Percentiles rank a stretch among this genome's conserved stretches.
Evolutionary conservation across 2,888 invertebrate species (phyloP).

Genomic region (Camptogramma bilineatum): DNA sequence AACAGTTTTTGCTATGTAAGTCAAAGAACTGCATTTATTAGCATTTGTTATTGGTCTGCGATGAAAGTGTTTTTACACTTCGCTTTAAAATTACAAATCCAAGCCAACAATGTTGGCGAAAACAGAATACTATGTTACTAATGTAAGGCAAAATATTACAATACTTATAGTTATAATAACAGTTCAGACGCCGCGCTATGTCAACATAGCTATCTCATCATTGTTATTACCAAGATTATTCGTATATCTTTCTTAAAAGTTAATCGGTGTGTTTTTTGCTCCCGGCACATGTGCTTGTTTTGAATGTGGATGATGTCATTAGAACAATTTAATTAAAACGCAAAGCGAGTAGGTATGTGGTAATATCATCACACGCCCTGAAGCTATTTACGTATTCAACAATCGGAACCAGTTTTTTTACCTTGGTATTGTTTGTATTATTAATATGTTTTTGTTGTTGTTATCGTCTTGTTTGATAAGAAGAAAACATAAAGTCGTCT

Average conservation of each 20-base stretch:
- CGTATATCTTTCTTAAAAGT: constrained; percentile 35
- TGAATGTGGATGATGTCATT: constrained; percentile 62
- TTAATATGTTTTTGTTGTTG: constrained; percentile 47
- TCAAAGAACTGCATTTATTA: constrained; percentile 2
- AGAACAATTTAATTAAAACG: constrained; percentile 44
- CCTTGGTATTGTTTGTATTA: constrained; percentile 50
- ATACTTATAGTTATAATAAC: constrained; percentile 22
- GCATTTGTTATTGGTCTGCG: background rate
- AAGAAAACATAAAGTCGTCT: constrained; percentile 15
- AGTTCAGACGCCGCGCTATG: constrained; percentile 41
- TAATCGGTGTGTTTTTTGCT: constrained; percentile 33
- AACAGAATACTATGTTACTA: constrained; percentile 18
- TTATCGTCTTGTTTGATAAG: constrained; percentile 34
- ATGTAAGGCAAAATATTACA: constrained; percentile 20
- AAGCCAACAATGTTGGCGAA: constrained; percentile 2
- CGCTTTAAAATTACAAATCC: background rate
- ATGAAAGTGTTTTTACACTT: background rate
- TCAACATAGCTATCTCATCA: constrained; percentile 47
- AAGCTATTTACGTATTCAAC: constrained; percentile 53
- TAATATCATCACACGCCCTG: constrained; percentile 22
- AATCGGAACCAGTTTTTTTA: constrained; percentile 57
- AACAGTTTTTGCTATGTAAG: constrained; percentile 6
- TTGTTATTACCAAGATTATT: constrained; percentile 49
- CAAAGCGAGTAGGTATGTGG: constrained; percentile 29
- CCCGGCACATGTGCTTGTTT: constrained; percentile 41